Evolutionary conservation across 2,888 invertebrate species (phyloP).

Genomic region (Drosophila anceps): DNA sequence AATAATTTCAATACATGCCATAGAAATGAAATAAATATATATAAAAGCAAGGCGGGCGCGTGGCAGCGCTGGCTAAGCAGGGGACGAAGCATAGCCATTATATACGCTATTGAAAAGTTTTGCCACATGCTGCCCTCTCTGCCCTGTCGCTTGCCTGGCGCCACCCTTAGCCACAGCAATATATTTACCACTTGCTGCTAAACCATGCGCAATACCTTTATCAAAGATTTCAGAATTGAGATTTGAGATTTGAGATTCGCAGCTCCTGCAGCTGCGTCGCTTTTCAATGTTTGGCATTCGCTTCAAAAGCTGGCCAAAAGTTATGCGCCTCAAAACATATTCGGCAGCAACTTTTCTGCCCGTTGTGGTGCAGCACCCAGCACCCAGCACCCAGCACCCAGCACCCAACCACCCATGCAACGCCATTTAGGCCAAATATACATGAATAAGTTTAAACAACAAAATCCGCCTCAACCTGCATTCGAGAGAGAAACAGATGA

Average conservation of each 20-base stretch:
- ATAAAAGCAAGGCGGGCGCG: constrained; percentile 6
- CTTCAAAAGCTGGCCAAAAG: constrained; percentile 53
- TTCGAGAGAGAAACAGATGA: neutral
- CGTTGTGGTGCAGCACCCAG: constrained; percentile 2
- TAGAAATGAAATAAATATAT: constrained; percentile 36
- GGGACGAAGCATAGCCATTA: constrained; percentile 35
- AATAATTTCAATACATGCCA: constrained; percentile 55
- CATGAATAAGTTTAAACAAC: constrained; percentile 36
- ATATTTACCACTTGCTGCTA: constrained; percentile 27
- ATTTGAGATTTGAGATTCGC: constrained; percentile 26
- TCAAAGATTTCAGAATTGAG: constrained; percentile 44
- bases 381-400: too few species aligned
- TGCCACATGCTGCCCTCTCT: neutral
- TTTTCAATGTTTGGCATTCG: constrained; percentile 43
- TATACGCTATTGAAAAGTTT: constrained; percentile 49
- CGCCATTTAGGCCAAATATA: constrained; percentile 19
- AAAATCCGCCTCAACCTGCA: neutral
- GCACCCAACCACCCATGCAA: constrained; percentile 5
- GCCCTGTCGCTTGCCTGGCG: neutral
- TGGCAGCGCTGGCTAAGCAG: neutral
- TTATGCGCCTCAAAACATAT: constrained; percentile 53
- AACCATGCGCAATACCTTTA: constrained; percentile 49
- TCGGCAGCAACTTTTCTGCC: constrained; percentile 38
- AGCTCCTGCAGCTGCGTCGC: constrained; percentile 46
- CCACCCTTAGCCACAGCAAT: neutral